These are phyloP conservation scores for Acanthurus leucopareius DNA, from an alignment of 2,797 vertebrate genomes.

Conservation along the genomic window DNA sequence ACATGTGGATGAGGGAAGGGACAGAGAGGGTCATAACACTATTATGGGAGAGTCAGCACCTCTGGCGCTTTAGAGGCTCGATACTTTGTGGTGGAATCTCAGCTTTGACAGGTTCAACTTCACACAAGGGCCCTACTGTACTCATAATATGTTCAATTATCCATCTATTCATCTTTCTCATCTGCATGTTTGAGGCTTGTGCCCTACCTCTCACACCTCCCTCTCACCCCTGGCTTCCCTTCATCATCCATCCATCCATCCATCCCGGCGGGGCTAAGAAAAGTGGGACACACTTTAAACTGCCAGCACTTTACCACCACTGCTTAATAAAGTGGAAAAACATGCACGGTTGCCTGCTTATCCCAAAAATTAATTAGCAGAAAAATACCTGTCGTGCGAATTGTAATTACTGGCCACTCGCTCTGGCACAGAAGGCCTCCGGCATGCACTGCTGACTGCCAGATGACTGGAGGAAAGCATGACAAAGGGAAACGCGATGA, in stretches of 20 bases:
- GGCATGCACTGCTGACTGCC: slow-evolving; percentile 35
- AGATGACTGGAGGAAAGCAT: slow-evolving; percentile 27
- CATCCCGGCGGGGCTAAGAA: slow-evolving; percentile 5
- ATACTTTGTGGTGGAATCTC: slow-evolving; percentile 59
- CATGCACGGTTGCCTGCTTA: slow-evolving; percentile 55
- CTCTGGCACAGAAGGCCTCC: slow-evolving; percentile 34
- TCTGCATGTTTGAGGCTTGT: neutral
- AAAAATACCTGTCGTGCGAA: slow-evolving; percentile 71
- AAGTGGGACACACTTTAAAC: slow-evolving; percentile 47
- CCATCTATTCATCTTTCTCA: slow-evolving; percentile 14
- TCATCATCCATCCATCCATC: slow-evolving; percentile 18
- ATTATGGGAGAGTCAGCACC: slow-evolving; percentile 76
- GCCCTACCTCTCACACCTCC: neutral
- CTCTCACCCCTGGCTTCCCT: neutral
- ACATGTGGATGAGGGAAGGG: slow-evolving; percentile 59
- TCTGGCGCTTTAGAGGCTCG: slow-evolving; percentile 68
- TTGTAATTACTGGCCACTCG: slow-evolving; percentile 67
- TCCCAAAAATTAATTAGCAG: slow-evolving; percentile 71
- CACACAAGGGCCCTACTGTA: slow-evolving; percentile 28
- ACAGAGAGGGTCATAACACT: slow-evolving; percentile 69
- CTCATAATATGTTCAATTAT: slow-evolving; percentile 38
- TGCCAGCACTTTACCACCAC: slow-evolving; percentile 37
- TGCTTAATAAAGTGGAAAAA: slow-evolving; percentile 67
- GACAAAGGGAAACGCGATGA: slow-evolving; percentile 1
- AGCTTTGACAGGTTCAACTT: slow-evolving; percentile 55